phyloP scores from a whole-genome alignment of 1,140 invertebrate genomes.

The Steinernema khuongi region DNA sequence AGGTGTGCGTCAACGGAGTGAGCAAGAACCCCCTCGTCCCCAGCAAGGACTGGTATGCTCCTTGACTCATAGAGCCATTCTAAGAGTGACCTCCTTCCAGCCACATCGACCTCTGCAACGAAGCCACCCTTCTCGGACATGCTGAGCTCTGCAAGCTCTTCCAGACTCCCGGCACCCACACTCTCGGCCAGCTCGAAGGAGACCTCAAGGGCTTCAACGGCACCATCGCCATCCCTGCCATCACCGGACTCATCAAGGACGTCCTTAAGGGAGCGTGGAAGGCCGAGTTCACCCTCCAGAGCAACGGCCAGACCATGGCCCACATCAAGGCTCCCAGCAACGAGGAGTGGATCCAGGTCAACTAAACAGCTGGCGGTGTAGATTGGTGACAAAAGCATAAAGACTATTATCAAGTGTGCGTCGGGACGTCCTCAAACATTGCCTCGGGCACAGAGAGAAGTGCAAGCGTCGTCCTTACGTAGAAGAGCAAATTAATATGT shows the following conservation, averaged over 20 bases:
- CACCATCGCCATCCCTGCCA: neutral
- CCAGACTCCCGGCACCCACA: conserved; percentile 16
- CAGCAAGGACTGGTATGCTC: conserved; percentile 19
- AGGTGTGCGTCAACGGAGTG: conserved; percentile 20
- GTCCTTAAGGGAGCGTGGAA: conserved; percentile 13
- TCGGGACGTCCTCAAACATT: too few relatives aligned
- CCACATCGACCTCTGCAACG: neutral
- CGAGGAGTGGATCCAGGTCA: conserved; percentile 5
- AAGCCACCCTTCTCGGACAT: neutral
- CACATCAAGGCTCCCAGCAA: conserved; percentile 21
- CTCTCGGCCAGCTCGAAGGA: conserved; percentile 14
- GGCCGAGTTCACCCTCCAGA: neutral
- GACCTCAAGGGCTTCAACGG: neutral
- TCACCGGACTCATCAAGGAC: neutral
- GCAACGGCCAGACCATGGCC: neutral
- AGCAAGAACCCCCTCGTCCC: conserved; percentile 13
- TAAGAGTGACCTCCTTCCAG: neutral
- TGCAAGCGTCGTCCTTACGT: too few relatives aligned
- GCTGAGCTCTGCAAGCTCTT: conserved; percentile 11
- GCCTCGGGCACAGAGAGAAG: too few relatives aligned
- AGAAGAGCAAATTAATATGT: too few relatives aligned
- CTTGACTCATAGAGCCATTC: neutral
- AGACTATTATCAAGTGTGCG: too few relatives aligned
- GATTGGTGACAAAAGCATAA: too few relatives aligned
- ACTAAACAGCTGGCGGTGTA: too few relatives aligned